phyloP scores from a whole-genome alignment of 2,113 vertebrate species.

The Cheilinus undulatus region DNA sequence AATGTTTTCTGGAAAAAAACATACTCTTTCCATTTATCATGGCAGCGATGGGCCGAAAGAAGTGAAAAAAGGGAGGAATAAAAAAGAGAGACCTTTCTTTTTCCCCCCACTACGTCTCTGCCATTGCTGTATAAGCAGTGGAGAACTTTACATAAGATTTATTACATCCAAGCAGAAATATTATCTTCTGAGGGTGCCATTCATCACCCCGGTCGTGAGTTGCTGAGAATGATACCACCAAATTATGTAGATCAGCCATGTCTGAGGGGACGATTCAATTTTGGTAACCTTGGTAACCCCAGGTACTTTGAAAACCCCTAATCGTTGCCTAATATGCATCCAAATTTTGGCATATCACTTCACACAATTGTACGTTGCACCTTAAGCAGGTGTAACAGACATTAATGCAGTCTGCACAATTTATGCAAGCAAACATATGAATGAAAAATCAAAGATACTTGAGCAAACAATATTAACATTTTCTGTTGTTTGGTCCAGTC shows the following conservation, averaged over 20 bases:
- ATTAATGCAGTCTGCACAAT: background rate
- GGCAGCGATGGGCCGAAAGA: background rate
- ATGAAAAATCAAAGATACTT: background rate
- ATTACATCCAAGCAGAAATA: slow-evolving; percentile 98
- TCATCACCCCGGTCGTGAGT: slow-evolving; percentile 93
- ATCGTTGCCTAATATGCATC: slow-evolving; percentile 40
- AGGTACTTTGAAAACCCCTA: slow-evolving; percentile 82
- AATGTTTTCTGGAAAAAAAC: background rate
- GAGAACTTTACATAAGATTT: slow-evolving; percentile 91
- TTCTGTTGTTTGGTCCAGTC: background rate
- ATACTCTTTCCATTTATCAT: background rate
- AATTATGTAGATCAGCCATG: slow-evolving; percentile 98
- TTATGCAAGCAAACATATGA: background rate
- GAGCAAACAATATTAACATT: background rate
- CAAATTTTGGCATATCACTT: slow-evolving; percentile 71
- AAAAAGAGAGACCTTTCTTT: slow-evolving; percentile 28
- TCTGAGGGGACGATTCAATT: slow-evolving; percentile 93
- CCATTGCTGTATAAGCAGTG: slow-evolving; percentile 77
- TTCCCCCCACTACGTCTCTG: slow-evolving; percentile 40
- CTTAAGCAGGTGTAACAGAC: background rate
- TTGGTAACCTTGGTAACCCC: slow-evolving; percentile 98
- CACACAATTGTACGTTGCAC: background rate
- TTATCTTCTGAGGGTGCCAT: slow-evolving; percentile 93
- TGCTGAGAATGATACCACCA: slow-evolving; percentile 92
- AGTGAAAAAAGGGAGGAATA: slow-evolving; percentile 33